A percentile compares a stretch with the other conserved stretches of the same genome.
Evolutionary conservation across 2,797 vertebrate species (phyloP).

Genomic region (Cuculus canorus): DNA sequence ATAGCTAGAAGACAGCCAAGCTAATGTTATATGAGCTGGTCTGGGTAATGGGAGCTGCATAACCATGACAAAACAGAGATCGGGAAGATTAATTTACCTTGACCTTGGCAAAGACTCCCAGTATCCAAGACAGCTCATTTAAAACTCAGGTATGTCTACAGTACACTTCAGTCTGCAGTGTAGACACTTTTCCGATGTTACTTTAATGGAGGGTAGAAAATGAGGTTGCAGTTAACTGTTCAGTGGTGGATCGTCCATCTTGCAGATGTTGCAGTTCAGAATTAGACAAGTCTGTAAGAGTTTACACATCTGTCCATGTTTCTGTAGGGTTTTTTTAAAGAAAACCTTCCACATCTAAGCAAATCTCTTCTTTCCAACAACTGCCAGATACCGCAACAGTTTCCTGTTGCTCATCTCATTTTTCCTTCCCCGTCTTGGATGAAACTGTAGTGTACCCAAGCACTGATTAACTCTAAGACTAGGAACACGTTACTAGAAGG

Average conservation of each 20-base stretch:
- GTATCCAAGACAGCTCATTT: neutral
- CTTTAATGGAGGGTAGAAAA: neutral
- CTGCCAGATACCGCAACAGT: neutral
- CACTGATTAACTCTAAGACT: neutral
- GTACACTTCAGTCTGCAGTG: neutral
- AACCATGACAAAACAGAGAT: neutral
- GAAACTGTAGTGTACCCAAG: neutral
- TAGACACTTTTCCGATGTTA: neutral
- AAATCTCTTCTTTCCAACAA: neutral
- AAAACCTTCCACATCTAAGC: neutral
- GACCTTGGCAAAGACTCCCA: conserved; percentile 2
- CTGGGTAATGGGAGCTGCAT: neutral
- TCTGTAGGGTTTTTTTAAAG: neutral
- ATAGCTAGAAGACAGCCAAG: neutral
- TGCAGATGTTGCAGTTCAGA: neutral
- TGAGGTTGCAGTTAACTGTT: neutral
- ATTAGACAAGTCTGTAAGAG: neutral
- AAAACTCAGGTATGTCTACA: neutral
- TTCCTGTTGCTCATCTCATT: neutral
- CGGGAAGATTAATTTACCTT: conserved; percentile 17
- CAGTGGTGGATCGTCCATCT: neutral
- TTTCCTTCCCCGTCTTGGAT: neutral
- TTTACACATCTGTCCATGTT: neutral
- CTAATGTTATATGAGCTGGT: neutral
- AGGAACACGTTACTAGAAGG: neutral